A percentile compares a stretch with the other conserved stretches of the same genome.
These are phyloP conservation scores for Dreissena polymorpha DNA, from an alignment of 1,140 invertebrate species.

Conservation along the genomic window DNA sequence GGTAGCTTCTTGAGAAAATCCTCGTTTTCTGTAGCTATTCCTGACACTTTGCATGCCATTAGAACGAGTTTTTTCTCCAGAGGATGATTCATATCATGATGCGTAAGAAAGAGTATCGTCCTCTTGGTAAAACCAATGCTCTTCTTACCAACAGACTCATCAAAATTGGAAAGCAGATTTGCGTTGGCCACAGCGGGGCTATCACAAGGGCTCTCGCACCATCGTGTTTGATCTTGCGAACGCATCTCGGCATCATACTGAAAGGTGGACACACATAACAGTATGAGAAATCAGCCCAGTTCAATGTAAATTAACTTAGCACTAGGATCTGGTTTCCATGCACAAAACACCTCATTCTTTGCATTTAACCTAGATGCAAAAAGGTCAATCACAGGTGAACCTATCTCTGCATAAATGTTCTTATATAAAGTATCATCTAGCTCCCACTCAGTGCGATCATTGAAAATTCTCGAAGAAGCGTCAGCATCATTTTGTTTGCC, in stretches of 20 bases:
- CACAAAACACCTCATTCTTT: constrained; percentile 1
- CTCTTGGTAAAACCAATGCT: no score
- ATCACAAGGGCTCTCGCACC: constrained; percentile 36
- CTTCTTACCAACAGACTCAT: no score
- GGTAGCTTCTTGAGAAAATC: no score
- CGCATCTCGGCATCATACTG: constrained; percentile 39
- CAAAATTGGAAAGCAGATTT: no score
- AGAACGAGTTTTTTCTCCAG: no score
- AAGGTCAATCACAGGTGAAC: background rate
- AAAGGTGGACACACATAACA: constrained; percentile 62
- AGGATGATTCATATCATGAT: no score
- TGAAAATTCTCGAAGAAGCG: constrained; percentile 40
- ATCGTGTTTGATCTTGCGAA: constrained; percentile 57
- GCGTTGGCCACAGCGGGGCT: constrained; percentile 55
- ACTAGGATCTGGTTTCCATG: constrained; percentile 39
- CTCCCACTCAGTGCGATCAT: constrained; percentile 50
- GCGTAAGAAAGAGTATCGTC: no score
- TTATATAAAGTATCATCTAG: constrained; percentile 48
- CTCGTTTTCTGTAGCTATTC: no score
- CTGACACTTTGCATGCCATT: no score
- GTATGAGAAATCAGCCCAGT: constrained; percentile 10
- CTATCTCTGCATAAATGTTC: constrained; percentile 16
- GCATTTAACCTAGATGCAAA: constrained; percentile 34
- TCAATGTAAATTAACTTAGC: constrained; percentile 11
- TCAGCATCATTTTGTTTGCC: constrained; percentile 56